phyloP scores from a whole-genome alignment of 2,113 vertebrate genomes.

The Hippocampus guttulatus region DNA sequence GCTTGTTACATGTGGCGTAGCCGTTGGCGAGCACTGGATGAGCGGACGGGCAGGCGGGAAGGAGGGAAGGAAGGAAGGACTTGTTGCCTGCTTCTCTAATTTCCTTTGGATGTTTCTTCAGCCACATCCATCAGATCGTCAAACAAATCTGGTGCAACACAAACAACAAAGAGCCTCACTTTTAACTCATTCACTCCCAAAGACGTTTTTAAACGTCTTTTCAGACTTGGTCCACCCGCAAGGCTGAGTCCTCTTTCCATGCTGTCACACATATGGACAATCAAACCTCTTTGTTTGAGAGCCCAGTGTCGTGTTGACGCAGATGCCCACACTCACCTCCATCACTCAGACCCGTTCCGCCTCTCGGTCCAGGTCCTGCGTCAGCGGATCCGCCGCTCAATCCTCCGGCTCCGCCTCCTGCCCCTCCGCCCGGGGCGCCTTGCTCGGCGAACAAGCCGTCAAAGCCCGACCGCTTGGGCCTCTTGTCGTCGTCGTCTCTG shows the following conservation, averaged over 20 bases:
- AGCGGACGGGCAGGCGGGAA: too few relatives aligned
- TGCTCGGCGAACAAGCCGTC: constrained; percentile 39
- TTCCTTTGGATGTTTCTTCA: constrained; percentile 3
- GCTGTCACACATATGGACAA: too few relatives aligned
- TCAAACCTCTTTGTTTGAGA: too few relatives aligned
- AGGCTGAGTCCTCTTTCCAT: too few relatives aligned
- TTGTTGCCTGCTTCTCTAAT: background rate
- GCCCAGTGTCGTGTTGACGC: too few relatives aligned
- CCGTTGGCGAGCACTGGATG: background rate
- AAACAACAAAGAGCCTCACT: background rate
- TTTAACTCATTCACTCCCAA: too few relatives aligned
- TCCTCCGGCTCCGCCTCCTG: background rate
- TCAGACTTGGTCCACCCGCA: too few relatives aligned
- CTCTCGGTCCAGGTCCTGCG: background rate
- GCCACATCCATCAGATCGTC: constrained; percentile 45
- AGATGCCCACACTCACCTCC: constrained; percentile 31
- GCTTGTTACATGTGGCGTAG: too few relatives aligned
- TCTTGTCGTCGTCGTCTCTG: constrained; percentile 1
- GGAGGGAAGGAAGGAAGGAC: background rate
- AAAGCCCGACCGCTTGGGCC: constrained; percentile 37
- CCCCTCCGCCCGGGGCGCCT: background rate
- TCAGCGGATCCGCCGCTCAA: fast-evolving
- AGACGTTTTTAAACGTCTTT: too few relatives aligned
- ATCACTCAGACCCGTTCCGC: background rate
- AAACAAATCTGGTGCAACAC: constrained; percentile 38